Percentiles rank a stretch among this genome's conserved stretches.
Evolutionary conservation across 2,797 vertebrate species (phyloP).

Genomic region (Florisuga fusca): DNA sequence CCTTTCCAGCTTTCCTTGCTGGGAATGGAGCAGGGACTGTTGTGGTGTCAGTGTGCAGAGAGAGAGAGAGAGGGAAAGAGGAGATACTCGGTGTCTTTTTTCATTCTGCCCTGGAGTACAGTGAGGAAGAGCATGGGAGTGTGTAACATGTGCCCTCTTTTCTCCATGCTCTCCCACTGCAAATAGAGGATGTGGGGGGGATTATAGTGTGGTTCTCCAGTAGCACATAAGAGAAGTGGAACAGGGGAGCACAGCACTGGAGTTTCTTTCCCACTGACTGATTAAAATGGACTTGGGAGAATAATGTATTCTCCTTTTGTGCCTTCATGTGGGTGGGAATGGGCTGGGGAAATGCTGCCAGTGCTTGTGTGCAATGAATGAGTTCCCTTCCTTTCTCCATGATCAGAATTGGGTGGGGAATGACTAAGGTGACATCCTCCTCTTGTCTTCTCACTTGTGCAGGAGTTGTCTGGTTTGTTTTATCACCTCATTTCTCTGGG

Average conservation of each 20-base stretch:
- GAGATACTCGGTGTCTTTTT: neutral
- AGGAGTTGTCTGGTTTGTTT: neutral
- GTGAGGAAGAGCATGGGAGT: neutral
- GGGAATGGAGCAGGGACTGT: neutral
- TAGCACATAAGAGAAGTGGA: neutral
- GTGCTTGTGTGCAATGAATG: neutral
- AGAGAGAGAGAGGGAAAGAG: neutral
- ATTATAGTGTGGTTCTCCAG: neutral
- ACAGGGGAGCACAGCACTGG: neutral
- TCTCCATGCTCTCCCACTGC: fast-evolving
- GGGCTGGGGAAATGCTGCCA: neutral
- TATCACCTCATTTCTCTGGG: neutral
- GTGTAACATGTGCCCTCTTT: neutral
- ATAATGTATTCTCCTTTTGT: slow-evolving; percentile 11
- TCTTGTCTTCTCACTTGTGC: neutral
- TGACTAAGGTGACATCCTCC: neutral
- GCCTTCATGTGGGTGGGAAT: neutral
- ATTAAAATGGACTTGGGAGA: neutral
- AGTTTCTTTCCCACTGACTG: neutral
- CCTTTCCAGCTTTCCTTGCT: neutral
- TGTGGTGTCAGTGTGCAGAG: neutral
- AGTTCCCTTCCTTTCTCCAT: neutral
- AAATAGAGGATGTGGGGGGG: neutral
- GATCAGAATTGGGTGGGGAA: neutral
- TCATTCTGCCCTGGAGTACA: neutral